Percentiles rank a stretch among this genome's conserved stretches.
These are phyloP conservation scores for Lophura swinhoii DNA, from an alignment of 2,797 vertebrate species.

Conservation along the genomic window DNA sequence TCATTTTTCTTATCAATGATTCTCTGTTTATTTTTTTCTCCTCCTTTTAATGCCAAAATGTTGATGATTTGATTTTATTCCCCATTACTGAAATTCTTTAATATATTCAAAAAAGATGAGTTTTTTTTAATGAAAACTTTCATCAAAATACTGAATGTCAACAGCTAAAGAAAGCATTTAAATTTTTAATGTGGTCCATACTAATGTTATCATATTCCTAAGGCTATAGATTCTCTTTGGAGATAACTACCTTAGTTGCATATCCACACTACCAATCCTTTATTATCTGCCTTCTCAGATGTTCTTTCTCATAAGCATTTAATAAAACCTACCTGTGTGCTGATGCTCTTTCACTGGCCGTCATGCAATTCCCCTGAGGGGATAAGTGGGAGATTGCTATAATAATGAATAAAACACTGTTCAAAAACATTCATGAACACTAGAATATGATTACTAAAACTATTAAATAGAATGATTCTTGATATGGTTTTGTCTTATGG, in stretches of 20 bases:
- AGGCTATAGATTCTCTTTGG: neutral
- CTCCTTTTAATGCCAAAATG: neutral
- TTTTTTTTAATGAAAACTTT: neutral
- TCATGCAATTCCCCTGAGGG: neutral
- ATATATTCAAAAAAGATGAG: neutral
- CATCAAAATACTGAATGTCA: neutral
- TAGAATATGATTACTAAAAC: neutral
- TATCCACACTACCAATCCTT: neutral
- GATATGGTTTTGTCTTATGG: neutral
- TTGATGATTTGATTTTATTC: neutral
- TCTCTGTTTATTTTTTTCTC: neutral
- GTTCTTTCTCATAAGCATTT: neutral
- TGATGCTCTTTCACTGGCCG: neutral
- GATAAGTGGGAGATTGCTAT: neutral
- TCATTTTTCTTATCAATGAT: neutral
- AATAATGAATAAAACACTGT: neutral
- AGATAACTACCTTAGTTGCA: neutral
- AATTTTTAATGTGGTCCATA: neutral
- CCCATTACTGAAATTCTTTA: neutral
- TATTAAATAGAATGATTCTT: neutral
- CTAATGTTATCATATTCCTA: neutral
- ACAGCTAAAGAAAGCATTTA: neutral
- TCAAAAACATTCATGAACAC: accelerated
- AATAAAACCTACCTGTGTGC: neutral
- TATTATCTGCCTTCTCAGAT: neutral